A percentile compares a stretch with the other conserved stretches of the same genome.
Conservation (phyloP, 2,113 vertebrate species). For the Spheniscus mendiculus region DNA sequence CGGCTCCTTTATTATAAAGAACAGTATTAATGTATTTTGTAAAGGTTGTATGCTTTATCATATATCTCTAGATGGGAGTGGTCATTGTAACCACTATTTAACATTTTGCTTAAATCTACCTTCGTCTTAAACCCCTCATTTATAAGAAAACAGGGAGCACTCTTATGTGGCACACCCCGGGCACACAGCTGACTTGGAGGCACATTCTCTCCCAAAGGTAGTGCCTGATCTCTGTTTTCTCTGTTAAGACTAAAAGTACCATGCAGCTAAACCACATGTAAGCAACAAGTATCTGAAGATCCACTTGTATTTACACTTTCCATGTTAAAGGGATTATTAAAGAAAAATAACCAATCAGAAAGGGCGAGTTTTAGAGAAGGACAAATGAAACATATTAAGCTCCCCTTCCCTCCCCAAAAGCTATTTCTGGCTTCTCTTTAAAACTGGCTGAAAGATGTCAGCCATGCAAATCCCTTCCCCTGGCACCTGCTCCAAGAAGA, state of each 20-base stretch:
- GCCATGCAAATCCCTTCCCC: not conserved
- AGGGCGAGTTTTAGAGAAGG: not conserved
- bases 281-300: not conserved
- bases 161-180: not conserved
- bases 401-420: not conserved
- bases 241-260: not conserved
- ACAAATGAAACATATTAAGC: not conserved
- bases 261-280: not conserved
- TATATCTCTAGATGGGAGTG: not conserved
- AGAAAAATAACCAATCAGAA: not conserved
- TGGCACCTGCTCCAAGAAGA: not conserved
- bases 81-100: not conserved
- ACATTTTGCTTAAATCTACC: not conserved
- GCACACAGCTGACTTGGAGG: not conserved
- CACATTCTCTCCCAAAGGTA: not conserved
- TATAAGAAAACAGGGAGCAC: not conserved
- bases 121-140: not conserved
- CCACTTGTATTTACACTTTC: not conserved
- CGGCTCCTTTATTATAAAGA: not conserved
- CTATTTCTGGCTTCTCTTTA: not conserved
- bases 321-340: not conserved
- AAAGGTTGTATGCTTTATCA: not conserved
- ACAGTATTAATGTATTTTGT: not conserved
- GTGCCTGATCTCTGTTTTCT: not conserved
- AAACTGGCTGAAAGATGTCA: conserved; percentile 10